Evolutionary conservation across 2,888 invertebrate genomes (phyloP).

Genomic region (Melieria picta): DNA sequence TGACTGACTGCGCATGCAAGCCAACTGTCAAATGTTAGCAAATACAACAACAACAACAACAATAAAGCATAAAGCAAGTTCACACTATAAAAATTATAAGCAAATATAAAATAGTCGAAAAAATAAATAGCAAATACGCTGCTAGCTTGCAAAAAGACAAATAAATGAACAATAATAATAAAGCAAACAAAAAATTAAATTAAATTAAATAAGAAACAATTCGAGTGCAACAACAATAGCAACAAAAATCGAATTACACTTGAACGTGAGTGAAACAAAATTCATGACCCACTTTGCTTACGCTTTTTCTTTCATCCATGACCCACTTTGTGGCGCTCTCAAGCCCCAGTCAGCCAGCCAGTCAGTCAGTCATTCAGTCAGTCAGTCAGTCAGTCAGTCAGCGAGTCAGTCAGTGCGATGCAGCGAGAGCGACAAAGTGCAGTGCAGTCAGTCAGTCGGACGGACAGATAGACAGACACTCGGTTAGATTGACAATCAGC

Average conservation of each 20-base stretch:
- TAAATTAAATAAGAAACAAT: conserved; percentile 11
- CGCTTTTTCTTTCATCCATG: conserved; percentile 65
- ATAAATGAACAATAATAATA: background rate
- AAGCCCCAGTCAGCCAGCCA: background rate
- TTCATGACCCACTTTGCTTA: conserved; percentile 64
- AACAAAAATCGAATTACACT: conserved; percentile 59
- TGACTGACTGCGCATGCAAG: background rate
- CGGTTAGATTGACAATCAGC: too few relatives aligned
- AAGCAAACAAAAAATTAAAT: conserved; percentile 17
- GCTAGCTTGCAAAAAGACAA: too few relatives aligned
- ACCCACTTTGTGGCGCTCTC: conserved; percentile 47
- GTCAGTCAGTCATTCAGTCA: background rate
- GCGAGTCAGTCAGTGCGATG: too few relatives aligned
- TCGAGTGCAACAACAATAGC: background rate
- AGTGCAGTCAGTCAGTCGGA: too few relatives aligned
- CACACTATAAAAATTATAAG: too few relatives aligned
- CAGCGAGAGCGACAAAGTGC: too few relatives aligned
- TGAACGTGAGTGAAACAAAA: conserved; percentile 64
- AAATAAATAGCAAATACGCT: conserved; percentile 6
- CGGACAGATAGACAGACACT: too few relatives aligned
- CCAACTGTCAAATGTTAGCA: conserved; percentile 4
- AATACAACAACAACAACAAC: background rate
- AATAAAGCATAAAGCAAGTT: too few relatives aligned
- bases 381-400: too few relatives aligned
- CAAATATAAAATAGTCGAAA: background rate